Percentiles rank a stretch among this genome's conserved stretches.
phyloP scores from a whole-genome alignment of 2,113 vertebrate species.

The Mirounga angustirostris region DNA sequence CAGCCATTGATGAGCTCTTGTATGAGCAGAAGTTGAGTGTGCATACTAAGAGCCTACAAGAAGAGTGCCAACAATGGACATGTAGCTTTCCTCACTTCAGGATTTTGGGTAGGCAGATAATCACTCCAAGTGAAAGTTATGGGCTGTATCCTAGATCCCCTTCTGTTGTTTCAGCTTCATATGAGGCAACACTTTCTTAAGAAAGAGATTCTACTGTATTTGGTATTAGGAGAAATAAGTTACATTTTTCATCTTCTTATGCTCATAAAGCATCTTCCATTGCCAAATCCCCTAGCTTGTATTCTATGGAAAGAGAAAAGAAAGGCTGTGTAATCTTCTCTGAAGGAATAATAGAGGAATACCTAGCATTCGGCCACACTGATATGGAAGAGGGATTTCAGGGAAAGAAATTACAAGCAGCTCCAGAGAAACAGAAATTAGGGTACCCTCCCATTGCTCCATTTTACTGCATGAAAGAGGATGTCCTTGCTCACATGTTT shows the following conservation, averaged over 20 bases:
- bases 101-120: slow-evolving; percentile 94
- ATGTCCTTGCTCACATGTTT: slow-evolving; percentile 93
- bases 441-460: slow-evolving; percentile 93
- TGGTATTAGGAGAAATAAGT: slow-evolving; percentile 93
- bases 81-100: slow-evolving; percentile 95
- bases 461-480: slow-evolving; percentile 92
- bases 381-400: slow-evolving; percentile 91
- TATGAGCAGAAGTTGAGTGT: slow-evolving; percentile 91
- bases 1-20: slow-evolving; percentile 95
- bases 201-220: slow-evolving; percentile 89
- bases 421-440: slow-evolving; percentile 87
- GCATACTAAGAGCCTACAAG: slow-evolving; percentile 89
- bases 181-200: slow-evolving; percentile 66
- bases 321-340: slow-evolving; percentile 91
- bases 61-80: slow-evolving; percentile 96
- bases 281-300: slow-evolving; percentile 72
- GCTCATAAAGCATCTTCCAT: slow-evolving; percentile 81
- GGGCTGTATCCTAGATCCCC: slow-evolving; percentile 90
- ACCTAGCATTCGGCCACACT: slow-evolving; percentile 94
- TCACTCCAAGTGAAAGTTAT: slow-evolving; percentile 93
- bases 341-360: slow-evolving; percentile 96
- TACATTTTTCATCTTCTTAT: slow-evolving; percentile 87
- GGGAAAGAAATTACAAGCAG: slow-evolving; percentile 85
- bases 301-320: slow-evolving; percentile 77
- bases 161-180: slow-evolving; percentile 77